These are phyloP conservation scores for Drosophila vallismaia DNA, from an alignment of 2,888 invertebrate species.

Conservation along the genomic window DNA sequence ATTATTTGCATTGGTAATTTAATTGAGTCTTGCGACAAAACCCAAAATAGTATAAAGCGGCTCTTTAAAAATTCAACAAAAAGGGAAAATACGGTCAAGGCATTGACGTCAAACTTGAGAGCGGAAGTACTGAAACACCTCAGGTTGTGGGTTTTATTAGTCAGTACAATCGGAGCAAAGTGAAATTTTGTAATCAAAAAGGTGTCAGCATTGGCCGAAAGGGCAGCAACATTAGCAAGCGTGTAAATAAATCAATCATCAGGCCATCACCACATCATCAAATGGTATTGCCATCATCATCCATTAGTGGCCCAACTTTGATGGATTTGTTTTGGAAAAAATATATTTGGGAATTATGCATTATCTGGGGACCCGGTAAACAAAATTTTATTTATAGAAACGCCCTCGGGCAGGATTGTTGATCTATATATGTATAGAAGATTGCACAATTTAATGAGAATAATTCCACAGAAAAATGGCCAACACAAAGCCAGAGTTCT, in stretches of 20 bases:
- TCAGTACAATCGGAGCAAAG: not conserved
- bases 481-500: conserved; percentile 16
- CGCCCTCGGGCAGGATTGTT: not conserved
- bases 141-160: conserved; percentile 12
- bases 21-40: not conserved
- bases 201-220: conserved; percentile 16
- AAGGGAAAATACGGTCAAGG: conserved; percentile 23
- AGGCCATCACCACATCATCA: conserved; percentile 11
- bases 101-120: conserved; percentile 47
- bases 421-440: conserved; percentile 26
- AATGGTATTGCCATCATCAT: conserved; percentile 13
- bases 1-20: conserved; percentile 57
- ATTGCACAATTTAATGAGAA: conserved; percentile 26
- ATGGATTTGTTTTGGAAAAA: conserved; percentile 54
- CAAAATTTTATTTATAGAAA: conserved; percentile 29
- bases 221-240: conserved; percentile 1
- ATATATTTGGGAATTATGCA: conserved; percentile 17
- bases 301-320: conserved; percentile 47
- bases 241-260: conserved; percentile 71
- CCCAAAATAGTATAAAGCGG: not conserved
- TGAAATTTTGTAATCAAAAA: conserved; percentile 14
- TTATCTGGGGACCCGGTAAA: conserved; percentile 22
- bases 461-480: conserved; percentile 28
- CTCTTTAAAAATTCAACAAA: conserved; percentile 14
- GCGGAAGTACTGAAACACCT: conserved; percentile 18